A percentile compares a stretch with the other conserved stretches of the same genome.
Conservation (phyloP, 2,797 vertebrate genomes). For the Sardinella longiceps region DNA sequence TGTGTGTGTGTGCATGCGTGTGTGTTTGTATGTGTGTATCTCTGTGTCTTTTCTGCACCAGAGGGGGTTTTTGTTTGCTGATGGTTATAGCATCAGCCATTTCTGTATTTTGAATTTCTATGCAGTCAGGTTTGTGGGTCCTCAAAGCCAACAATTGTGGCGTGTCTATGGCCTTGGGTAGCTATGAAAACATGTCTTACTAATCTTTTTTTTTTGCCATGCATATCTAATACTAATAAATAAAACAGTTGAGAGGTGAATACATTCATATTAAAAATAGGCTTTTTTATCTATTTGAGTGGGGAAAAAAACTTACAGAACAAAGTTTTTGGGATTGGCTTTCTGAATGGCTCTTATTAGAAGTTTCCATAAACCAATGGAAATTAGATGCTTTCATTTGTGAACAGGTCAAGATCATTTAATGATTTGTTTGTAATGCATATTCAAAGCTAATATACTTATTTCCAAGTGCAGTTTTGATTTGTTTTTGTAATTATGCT, state of each 20-base stretch:
- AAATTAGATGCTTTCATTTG: background rate
- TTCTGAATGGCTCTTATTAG: no score
- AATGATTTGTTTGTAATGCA: background rate
- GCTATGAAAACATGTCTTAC: conserved; percentile 34
- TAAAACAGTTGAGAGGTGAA: conserved; percentile 7
- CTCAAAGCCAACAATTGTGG: background rate
- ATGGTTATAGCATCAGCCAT: conserved; percentile 40
- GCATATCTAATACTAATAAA: conserved; percentile 38
- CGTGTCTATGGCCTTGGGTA: conserved; percentile 43
- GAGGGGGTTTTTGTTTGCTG: conserved; percentile 37
- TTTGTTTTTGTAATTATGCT: background rate
- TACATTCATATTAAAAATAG: background rate
- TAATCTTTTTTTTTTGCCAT: conserved; percentile 32
- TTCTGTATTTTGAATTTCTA: conserved; percentile 45
- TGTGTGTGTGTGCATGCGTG: conserved; percentile 24
- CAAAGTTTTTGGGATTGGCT: background rate
- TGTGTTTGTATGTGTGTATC: conserved; percentile 32
- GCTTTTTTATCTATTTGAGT: background rate
- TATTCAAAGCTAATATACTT: background rate
- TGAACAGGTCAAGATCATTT: background rate
- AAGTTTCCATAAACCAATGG: no score
- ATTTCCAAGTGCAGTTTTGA: background rate
- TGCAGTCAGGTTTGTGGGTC: conserved; percentile 42
- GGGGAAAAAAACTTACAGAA: background rate
- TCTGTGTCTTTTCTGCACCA: conserved; percentile 10